phyloP scores from a whole-genome alignment of 2,113 vertebrate genomes.

The Trogon surrucura region DNA sequence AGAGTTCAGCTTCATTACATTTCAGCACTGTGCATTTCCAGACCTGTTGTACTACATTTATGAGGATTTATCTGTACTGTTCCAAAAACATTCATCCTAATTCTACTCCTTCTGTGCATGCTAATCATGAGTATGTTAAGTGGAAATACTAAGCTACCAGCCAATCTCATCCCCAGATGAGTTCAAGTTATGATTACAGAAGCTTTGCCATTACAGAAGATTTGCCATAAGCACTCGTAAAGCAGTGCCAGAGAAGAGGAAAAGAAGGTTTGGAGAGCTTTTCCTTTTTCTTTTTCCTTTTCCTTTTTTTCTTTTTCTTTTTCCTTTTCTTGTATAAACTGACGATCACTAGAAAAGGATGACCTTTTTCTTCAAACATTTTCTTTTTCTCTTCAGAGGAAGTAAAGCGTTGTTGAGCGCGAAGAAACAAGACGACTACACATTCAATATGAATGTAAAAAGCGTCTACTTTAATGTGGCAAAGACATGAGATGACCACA shows the following conservation, averaged over 20 bases:
- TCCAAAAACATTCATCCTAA: slow-evolving; percentile 87
- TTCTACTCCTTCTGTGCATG: slow-evolving; percentile 82
- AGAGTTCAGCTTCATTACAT: slow-evolving; percentile 86
- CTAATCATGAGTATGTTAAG: slow-evolving; percentile 84
- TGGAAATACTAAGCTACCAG: slow-evolving; percentile 80
- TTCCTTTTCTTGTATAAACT: background rate
- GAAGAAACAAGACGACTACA: too few relatives aligned
- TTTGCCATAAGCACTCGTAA: slow-evolving; percentile 78
- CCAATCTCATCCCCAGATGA: slow-evolving; percentile 80
- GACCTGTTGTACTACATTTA: slow-evolving; percentile 86
- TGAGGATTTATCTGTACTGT: slow-evolving; percentile 85
- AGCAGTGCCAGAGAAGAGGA: slow-evolving; percentile 66
- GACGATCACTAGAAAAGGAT: background rate
- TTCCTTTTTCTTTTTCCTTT: background rate
- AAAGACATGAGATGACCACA: too few relatives aligned
- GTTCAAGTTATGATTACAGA: slow-evolving; percentile 84
- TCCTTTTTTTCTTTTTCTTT: too few relatives aligned
- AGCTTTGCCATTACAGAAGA: too few relatives aligned
- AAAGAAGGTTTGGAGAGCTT: slow-evolving; percentile 55
- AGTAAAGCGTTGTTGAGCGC: too few relatives aligned
- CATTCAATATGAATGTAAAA: too few relatives aligned
- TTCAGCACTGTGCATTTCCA: slow-evolving; percentile 78
- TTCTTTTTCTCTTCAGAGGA: background rate
- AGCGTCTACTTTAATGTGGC: too few relatives aligned
- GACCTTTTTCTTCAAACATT: background rate